Conservation (phyloP, 2,113 vertebrate species). For the Protomyctophum bolini region DNA sequence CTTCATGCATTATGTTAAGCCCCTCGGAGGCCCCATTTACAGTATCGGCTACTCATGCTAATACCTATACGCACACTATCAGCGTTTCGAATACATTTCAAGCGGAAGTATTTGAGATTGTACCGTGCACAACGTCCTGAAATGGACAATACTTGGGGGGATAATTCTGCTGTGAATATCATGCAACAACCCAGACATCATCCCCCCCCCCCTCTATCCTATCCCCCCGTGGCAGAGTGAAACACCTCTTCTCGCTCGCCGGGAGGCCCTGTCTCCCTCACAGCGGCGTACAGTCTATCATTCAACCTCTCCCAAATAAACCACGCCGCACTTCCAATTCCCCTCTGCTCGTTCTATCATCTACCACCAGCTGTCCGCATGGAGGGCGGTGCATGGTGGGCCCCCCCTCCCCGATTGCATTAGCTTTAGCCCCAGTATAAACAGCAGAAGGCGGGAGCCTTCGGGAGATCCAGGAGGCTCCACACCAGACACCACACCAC, state of each 20-base stretch:
- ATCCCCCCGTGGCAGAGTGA: background rate
- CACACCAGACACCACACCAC: conserved; percentile 6
- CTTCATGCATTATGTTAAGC: too few species aligned
- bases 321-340: background rate
- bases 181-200: background rate
- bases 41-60: background rate
- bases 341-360: background rate
- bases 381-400: conserved; percentile 38
- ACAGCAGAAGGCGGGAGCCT: conserved; percentile 76
- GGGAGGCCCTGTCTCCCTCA: background rate
- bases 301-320: background rate
- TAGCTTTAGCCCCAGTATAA: conserved; percentile 59
- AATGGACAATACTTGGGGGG: too few species aligned
- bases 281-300: background rate
- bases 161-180: too few species aligned
- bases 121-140: too few species aligned
- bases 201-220: background rate
- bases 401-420: conserved; percentile 39
- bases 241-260: background rate
- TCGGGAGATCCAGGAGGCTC: conserved; percentile 61
- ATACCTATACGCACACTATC: background rate
- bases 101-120: too few species aligned
- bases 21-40: background rate
- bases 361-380: conserved; percentile 50
- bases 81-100: background rate